Percentiles rank a stretch among this genome's conserved stretches.
phyloP scores from a whole-genome alignment of 2,113 vertebrate genomes.

The Donacobius atricapilla region DNA sequence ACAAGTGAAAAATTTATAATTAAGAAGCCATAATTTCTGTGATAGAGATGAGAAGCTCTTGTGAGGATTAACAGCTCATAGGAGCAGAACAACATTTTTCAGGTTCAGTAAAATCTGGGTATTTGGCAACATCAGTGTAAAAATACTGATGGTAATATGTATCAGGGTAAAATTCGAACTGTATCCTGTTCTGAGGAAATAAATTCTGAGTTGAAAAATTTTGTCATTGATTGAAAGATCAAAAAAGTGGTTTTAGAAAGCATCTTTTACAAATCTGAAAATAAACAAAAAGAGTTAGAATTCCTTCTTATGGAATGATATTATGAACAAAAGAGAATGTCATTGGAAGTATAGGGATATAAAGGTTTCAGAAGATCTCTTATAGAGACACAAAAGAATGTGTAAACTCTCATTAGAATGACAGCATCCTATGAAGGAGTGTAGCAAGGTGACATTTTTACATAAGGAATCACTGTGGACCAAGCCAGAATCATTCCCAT shows the following conservation, averaged over 20 bases:
- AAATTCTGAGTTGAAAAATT: not conserved
- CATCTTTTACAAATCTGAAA: not conserved
- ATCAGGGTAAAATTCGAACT: not conserved
- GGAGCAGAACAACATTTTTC: not conserved
- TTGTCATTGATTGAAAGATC: not conserved
- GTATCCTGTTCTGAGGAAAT: not conserved
- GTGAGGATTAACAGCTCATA: not conserved
- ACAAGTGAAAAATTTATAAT: not conserved
- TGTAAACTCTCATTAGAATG: not conserved
- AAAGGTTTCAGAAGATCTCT: not conserved
- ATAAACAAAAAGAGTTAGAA: not conserved
- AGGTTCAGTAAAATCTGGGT: not conserved
- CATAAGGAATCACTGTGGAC: not conserved
- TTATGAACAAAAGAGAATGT: not conserved
- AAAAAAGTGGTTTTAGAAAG: not conserved
- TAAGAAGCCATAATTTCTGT: not conserved
- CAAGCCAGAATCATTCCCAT: not conserved
- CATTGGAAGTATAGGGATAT: not conserved
- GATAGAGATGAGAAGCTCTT: not conserved
- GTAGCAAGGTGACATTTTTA: not conserved
- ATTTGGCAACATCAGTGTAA: not conserved
- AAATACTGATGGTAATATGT: not conserved
- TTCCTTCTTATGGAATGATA: not conserved
- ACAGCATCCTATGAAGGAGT: not conserved
- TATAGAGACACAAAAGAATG: not conserved